These are phyloP conservation scores for Delphinapterus leucas DNA, from an alignment of 2,113 vertebrate genomes.

Conservation along the genomic window DNA sequence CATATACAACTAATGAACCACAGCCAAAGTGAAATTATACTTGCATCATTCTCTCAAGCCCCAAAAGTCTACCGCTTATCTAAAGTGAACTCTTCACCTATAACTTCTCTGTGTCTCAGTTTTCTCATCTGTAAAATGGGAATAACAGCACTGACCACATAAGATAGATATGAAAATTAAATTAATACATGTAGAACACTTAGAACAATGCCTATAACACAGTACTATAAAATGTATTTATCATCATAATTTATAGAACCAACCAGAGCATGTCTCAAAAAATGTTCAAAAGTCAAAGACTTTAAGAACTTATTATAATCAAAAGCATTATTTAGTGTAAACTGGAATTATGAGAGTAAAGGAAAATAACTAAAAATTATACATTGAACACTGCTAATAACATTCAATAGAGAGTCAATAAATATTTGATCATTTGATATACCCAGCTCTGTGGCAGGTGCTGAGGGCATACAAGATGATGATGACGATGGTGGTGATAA, in stretches of 20 bases:
- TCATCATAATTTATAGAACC: background rate
- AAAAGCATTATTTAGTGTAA: background rate
- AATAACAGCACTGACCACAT: background rate
- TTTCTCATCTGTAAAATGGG: slow-evolving; percentile 23
- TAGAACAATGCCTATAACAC: background rate
- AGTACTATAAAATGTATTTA: background rate
- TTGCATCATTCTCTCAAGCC: background rate
- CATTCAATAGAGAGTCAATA: background rate
- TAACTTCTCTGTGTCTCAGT: background rate
- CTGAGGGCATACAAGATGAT: background rate
- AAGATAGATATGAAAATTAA: background rate
- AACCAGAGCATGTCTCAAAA: background rate
- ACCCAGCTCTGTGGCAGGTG: background rate
- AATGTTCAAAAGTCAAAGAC: background rate
- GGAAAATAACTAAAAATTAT: background rate
- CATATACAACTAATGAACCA: background rate
- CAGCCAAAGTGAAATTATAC: slow-evolving; percentile 15
- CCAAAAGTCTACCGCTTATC: background rate
- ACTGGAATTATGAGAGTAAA: background rate
- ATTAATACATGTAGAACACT: background rate
- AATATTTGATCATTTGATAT: background rate
- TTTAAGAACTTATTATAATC: slow-evolving; percentile 4
- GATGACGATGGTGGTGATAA: background rate
- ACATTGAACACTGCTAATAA: background rate
- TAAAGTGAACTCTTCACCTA: background rate